Conservation (phyloP, 2,113 vertebrate genomes). For the Bufo bufo region DNA sequence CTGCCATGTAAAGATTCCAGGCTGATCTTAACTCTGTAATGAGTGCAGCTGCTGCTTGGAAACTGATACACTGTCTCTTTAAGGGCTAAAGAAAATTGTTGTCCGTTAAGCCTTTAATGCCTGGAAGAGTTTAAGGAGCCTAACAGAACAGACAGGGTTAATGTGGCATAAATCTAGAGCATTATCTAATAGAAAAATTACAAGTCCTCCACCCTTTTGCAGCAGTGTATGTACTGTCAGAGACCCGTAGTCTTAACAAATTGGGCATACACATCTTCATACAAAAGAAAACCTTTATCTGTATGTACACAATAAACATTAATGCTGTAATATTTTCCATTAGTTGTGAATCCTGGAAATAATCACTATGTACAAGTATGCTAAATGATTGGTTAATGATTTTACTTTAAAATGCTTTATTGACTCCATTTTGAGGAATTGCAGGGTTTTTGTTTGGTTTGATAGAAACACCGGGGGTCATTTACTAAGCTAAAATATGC, state of each 20-base stretch:
- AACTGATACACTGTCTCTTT: slow-evolving; percentile 59
- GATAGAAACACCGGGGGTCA: not conserved
- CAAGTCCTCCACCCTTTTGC: not conserved
- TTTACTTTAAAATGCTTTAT: not conserved
- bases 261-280: not conserved
- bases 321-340: no score
- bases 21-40: slow-evolving; percentile 47
- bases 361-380: not conserved
- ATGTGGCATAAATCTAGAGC: slow-evolving; percentile 47
- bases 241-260: not conserved
- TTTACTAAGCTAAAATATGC: no score
- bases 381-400: not conserved
- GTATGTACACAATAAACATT: not conserved
- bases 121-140: slow-evolving; percentile 48
- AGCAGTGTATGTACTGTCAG: not conserved
- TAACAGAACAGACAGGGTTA: slow-evolving; percentile 52
- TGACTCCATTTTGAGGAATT: not conserved
- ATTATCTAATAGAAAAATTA: slow-evolving; percentile 56
- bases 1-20: slow-evolving; percentile 38
- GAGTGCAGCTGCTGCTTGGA: slow-evolving; percentile 53
- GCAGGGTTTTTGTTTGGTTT: not conserved
- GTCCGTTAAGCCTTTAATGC: slow-evolving; percentile 53
- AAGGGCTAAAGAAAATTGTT: slow-evolving; percentile 52
- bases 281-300: not conserved
- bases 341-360: not conserved